Evolutionary conservation across 2,797 vertebrate genomes (phyloP).

Genomic region (Thamnophis elegans): DNA sequence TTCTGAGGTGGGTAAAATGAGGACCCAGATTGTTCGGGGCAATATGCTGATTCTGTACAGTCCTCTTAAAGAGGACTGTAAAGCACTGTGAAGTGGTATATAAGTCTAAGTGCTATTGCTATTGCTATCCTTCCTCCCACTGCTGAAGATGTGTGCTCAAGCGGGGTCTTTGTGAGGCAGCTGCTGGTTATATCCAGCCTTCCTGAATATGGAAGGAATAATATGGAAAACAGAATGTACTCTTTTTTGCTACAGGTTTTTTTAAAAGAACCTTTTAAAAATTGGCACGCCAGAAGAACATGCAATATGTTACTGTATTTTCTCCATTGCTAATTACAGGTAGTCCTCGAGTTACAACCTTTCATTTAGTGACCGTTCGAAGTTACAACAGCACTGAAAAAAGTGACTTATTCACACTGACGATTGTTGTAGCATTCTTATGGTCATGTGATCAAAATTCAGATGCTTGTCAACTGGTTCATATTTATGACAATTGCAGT

Average conservation of each 20-base stretch:
- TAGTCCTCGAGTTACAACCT: neutral
- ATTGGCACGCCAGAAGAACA: neutral
- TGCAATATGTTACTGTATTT: neutral
- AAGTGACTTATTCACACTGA: neutral
- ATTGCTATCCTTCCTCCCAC: neutral
- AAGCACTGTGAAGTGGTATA: neutral
- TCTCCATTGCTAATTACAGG: neutral
- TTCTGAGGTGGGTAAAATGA: neutral
- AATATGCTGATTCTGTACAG: neutral
- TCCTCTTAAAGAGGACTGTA: neutral
- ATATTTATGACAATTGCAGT: neutral
- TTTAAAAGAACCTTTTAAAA: neutral
- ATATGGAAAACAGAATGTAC: neutral
- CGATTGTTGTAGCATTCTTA: neutral
- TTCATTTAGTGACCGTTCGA: neutral
- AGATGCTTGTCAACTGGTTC: neutral
- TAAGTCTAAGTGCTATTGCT: neutral
- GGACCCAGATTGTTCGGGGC: neutral
- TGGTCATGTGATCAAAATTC: neutral
- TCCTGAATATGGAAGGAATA: neutral
- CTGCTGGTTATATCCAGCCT: neutral
- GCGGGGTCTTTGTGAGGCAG: neutral
- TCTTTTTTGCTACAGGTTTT: neutral
- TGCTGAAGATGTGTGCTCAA: neutral
- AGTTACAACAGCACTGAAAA: neutral